Evolutionary conservation across 2,797 vertebrate genomes (phyloP).

Genomic region (Danio choprae): DNA sequence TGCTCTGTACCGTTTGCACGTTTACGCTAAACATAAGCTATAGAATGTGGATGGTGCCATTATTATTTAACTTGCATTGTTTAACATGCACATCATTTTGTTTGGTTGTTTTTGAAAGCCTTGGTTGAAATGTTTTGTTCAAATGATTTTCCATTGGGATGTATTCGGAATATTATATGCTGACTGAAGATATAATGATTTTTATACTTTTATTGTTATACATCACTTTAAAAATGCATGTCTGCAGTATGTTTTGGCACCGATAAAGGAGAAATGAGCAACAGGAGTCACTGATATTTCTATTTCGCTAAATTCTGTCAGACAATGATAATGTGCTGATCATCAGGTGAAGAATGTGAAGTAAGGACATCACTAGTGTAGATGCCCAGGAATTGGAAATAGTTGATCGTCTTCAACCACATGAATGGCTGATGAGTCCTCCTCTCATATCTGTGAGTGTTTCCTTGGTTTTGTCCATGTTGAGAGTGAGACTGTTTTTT

Average conservation of each 20-base stretch:
- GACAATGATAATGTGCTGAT: no score
- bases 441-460: no score
- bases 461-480: no score
- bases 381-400: no score
- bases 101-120: not conserved
- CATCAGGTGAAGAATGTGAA: no score
- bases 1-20: constrained; percentile 51
- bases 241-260: constrained; percentile 3
- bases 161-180: not conserved
- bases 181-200: not conserved
- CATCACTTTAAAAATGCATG: not conserved
- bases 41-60: constrained; percentile 49
- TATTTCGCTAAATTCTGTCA: not conserved
- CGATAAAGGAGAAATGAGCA: not conserved
- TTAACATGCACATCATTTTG: not conserved
- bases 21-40: constrained; percentile 76
- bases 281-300: not conserved
- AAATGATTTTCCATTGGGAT: not conserved
- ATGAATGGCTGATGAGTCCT: no score
- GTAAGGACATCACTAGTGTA: no score
- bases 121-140: not conserved
- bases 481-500: no score
- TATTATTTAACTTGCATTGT: constrained; percentile 6
- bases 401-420: no score
- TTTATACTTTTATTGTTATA: not conserved